Percentiles rank a stretch among this genome's conserved stretches.
Conservation (phyloP, 2,113 vertebrate species). For the Gopherus evgoodei region DNA sequence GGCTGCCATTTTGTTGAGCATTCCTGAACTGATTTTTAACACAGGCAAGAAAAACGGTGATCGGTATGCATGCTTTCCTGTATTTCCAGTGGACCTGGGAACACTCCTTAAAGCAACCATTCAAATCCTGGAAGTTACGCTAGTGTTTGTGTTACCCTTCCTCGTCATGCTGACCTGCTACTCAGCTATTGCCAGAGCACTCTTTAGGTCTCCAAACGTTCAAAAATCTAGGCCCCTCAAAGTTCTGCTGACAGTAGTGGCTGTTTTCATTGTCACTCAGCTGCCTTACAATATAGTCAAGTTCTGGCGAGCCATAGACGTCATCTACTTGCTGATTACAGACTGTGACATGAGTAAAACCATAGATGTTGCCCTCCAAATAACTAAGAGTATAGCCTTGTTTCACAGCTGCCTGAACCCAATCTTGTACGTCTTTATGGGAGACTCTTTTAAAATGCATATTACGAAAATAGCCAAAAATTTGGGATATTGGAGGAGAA, state of each 20-base stretch:
- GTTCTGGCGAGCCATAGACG: conserved; percentile 86
- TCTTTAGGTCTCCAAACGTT: conserved; percentile 78
- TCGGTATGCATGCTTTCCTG: conserved; percentile 79
- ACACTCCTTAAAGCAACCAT: conserved; percentile 80
- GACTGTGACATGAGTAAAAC: conserved; percentile 86
- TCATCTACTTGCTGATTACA: conserved; percentile 85
- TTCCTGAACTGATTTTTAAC: conserved; percentile 89
- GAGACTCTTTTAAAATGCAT: conserved; percentile 87
- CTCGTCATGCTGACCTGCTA: conserved; percentile 90
- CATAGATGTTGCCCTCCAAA: conserved; percentile 84
- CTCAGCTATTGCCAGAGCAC: conserved; percentile 73
- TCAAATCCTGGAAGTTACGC: conserved; percentile 87
- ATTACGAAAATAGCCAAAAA: conserved; percentile 85
- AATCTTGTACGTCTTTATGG: conserved; percentile 88
- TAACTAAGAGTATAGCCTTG: conserved; percentile 90
- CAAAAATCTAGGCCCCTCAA: conserved; percentile 83
- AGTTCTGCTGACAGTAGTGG: conserved; percentile 87
- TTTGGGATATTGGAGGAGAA: conserved; percentile 74
- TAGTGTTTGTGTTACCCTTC: conserved; percentile 91
- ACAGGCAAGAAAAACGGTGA: conserved; percentile 76
- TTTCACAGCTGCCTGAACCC: conserved; percentile 94
- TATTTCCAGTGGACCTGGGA: conserved; percentile 81
- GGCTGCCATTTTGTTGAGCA: conserved; percentile 81
- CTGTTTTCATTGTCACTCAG: conserved; percentile 89
- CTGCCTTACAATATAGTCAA: conserved; percentile 91